Evolutionary conservation across 2,113 vertebrate species (phyloP).

Genomic region (Pristiophorus japonicus): DNA sequence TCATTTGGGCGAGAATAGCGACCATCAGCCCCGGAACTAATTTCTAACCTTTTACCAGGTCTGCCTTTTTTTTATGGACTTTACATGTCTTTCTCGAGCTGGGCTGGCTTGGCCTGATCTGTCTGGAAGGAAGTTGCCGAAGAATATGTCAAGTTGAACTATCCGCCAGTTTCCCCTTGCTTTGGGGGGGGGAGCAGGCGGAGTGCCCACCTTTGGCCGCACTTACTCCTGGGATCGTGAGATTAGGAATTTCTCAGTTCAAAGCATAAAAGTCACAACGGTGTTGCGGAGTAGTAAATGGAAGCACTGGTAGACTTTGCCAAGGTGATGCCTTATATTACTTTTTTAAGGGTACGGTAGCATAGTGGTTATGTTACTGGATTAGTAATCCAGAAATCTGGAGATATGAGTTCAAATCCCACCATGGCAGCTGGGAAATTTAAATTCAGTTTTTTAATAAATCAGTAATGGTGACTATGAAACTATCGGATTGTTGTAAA

Average conservation of each 20-base stretch:
- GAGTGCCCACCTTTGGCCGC: not conserved
- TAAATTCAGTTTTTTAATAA: too few relatives aligned
- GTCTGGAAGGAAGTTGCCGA: not conserved
- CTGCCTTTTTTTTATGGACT: not conserved
- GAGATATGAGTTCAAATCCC: too few relatives aligned
- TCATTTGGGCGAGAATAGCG: not conserved
- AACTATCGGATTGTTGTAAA: too few relatives aligned
- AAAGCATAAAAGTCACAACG: not conserved
- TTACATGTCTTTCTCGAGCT: not conserved
- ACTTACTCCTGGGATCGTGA: not conserved
- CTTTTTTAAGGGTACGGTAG: too few relatives aligned
- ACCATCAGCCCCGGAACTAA: not conserved
- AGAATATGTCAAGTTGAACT: not conserved
- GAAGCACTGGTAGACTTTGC: not conserved
- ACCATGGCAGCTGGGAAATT: too few relatives aligned
- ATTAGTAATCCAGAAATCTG: too few relatives aligned
- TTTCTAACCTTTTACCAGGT: not conserved
- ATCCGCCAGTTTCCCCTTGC: not conserved
- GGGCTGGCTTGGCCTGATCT: not conserved
- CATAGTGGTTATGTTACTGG: too few relatives aligned
- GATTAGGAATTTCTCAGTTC: not conserved
- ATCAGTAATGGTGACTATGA: too few relatives aligned
- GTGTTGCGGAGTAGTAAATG: not conserved
- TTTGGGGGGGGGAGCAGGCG: too few relatives aligned
- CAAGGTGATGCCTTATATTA: not conserved